Base-by-base conservation (phyloP, 2,888 invertebrate species). In the Cenopis cana region DNA sequence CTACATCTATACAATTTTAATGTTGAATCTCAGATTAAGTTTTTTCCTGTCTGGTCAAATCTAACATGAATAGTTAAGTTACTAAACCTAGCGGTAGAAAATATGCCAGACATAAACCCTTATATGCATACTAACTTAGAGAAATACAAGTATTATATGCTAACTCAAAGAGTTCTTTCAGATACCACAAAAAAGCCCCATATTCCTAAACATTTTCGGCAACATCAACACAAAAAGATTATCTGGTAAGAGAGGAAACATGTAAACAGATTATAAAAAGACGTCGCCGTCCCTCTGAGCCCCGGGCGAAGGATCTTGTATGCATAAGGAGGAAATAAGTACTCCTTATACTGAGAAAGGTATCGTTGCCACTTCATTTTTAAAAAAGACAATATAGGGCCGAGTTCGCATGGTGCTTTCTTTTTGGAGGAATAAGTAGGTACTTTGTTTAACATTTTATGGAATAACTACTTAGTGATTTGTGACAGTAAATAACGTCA, bases 191-290 rank as follows among this genome's bases (percentile, higher is more conserved):
- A 69, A 59, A 33, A 17, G n/a, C 52, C 14, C 59, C 60, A 59
- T 52, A 72, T 65, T 64, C 38, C 54, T 29, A 52, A 88, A 86
- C 83, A 85, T 84, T 85, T 84, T 81, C 81, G 75, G 78, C 80
- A 80, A 82, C 84, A 86, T 83, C 80, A 76, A 85, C 83, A 85
- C 87, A 89, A 90, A 89, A 83, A 88, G 88, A 90, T 90, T 89
- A 90, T 89, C 87, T 85, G 81, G 85, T 85, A 84, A 85, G 77
- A 85, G 82, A 78, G 84, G 85, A 81, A 84, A 85, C 84, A 85
- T 87, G 89, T 89, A 90, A 90, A 91, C 91, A 91, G 89, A 90
- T 91, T 91, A 91, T 91, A 91, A 90, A 91, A 91, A 90, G 87
- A 89, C 88, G 84, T 88, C 84, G 77, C 78, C 81, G 82, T 81